These are phyloP conservation scores for Drosophila tani DNA, from an alignment of 1,140 invertebrate genomes.

Conservation along the genomic window DNA sequence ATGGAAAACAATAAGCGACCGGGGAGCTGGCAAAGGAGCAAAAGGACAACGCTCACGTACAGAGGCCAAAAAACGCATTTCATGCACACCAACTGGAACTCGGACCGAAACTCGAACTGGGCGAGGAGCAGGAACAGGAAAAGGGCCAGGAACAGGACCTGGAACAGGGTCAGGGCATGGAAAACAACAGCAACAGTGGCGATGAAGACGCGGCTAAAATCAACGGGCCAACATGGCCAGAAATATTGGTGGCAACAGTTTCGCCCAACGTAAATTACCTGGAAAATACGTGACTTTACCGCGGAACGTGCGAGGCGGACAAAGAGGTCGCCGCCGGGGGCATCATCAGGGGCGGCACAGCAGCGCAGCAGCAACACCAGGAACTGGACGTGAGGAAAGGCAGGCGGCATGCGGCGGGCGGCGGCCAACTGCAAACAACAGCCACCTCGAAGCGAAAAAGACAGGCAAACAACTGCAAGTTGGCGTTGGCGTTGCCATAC, in stretches of 20 bases:
- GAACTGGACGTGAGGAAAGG: conserved; percentile 47
- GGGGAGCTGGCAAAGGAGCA: conserved; percentile 13
- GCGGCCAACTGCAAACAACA: conserved; percentile 49
- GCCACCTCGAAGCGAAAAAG: conserved; percentile 29
- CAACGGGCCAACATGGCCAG: conserved; percentile 68
- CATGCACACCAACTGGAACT: conserved; percentile 50
- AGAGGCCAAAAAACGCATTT: conserved; percentile 82
- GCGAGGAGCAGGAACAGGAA: neutral
- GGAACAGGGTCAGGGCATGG: conserved; percentile 10
- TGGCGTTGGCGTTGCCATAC: conserved; percentile 19
- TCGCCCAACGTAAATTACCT: conserved; percentile 82
- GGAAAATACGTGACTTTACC: conserved; percentile 81
- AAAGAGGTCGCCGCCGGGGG: conserved; percentile 28
- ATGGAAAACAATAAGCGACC: conserved; percentile 25
- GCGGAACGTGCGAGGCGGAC: conserved; percentile 62
- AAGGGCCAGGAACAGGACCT: conserved; percentile 4
- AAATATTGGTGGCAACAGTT: conserved; percentile 83
- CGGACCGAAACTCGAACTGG: conserved; percentile 21
- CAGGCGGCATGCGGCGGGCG: conserved; percentile 43
- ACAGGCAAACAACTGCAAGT: conserved; percentile 64
- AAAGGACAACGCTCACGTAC: conserved; percentile 71
- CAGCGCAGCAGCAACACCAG: conserved; percentile 11
- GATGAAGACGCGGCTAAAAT: conserved; percentile 65
- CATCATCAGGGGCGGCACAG: conserved; percentile 1
- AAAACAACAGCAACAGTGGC: conserved; percentile 21